phyloP scores from a whole-genome alignment of 2,888 invertebrate genomes.

The Oxyscelio sp. region DNA sequence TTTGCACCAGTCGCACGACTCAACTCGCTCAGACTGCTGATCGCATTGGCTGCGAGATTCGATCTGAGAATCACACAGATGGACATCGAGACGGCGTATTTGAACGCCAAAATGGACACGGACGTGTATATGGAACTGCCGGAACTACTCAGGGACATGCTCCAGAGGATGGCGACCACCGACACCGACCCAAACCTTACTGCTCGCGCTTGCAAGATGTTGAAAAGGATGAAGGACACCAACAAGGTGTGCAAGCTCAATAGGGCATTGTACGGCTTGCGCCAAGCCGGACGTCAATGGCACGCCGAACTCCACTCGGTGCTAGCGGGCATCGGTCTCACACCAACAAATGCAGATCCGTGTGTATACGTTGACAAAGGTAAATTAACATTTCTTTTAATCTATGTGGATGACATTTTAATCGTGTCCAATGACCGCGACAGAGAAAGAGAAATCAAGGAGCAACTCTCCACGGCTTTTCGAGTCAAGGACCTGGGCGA shows the following conservation, averaged over 20 bases:
- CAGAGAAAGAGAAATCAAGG: no score
- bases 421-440: no score
- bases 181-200: neutral
- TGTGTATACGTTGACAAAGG: no score
- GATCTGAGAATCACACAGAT: neutral
- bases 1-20: conserved; percentile 11
- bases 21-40: neutral
- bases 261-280: conserved; percentile 75
- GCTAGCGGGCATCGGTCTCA: no score
- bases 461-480: no score
- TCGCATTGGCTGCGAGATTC: neutral
- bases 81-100: neutral
- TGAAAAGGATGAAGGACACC: neutral
- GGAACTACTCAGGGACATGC: neutral
- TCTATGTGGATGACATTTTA: no score
- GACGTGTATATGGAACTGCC: conserved; percentile 21
- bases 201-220: neutral
- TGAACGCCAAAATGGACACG: conserved; percentile 42
- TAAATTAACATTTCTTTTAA: no score
- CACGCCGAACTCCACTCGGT: conserved; percentile 37
- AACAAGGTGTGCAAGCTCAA: conserved; percentile 72
- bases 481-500: no score
- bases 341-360: no score
- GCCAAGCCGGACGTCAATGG: conserved; percentile 74
- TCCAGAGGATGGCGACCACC: neutral